Evolutionary conservation across 2,797 vertebrate species (phyloP), one percentile per base, ranked within the genome.

Genomic region (Chaetophractus vellerosus): DNA sequence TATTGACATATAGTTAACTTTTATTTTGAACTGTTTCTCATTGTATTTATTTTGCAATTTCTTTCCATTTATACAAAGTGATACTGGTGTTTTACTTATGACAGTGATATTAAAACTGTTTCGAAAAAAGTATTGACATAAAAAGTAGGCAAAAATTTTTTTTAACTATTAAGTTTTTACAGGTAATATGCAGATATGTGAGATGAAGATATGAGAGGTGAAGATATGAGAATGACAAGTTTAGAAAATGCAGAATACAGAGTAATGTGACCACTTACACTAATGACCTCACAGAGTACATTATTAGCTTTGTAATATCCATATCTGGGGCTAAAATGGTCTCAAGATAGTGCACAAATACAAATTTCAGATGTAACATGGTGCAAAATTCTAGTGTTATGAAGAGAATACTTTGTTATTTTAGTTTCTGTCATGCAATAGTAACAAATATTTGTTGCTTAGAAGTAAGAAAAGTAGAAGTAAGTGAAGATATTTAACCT

Each of bases 11-110:
- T 23, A 84, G n/a, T 36, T 91, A 52, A 45, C 50, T 90, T 86
- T 81, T 83, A 79, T 28, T 84, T 83, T 75, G 36, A 76, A 63
- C 14, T 50, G 16, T 55, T 36, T 85, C 85, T 9, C 19, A 89
- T 18, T 94, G 1, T 57, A 38, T 85, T 95, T 86, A 79, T 80
- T 91, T 88, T 93, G 68, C 71, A 68, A 18, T 80, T 93, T 88
- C 14, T 45, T 95, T 88, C 23, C 50, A 71, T 76, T 75, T 82
- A 41, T 6, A 64, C 38, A 78, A 80, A 74, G 12, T 48, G 6
- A 68, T 75, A 48, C 1, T 55, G 21, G 16, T 52, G 6, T 75
- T 81, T 90, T 38, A 81, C 87, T 90, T 78, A 83, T 52, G 23
- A 5, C 2, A 82, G 45, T 78, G 28, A 48, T 4, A 36, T 86